Evolutionary conservation across 2,113 vertebrate species (phyloP).

Genomic region (Xiphorhynchus elegans): DNA sequence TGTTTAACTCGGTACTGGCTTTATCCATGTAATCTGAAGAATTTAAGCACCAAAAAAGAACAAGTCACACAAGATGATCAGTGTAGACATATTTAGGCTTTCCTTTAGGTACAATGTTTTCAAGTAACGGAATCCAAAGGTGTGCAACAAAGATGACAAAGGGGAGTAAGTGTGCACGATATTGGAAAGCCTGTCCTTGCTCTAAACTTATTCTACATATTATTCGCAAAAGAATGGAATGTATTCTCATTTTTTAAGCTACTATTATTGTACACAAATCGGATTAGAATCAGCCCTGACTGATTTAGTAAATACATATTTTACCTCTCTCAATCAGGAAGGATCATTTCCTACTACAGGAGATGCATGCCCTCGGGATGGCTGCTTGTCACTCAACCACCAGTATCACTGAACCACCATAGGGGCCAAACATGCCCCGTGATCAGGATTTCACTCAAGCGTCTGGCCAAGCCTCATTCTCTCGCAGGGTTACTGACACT

Average conservation of each 20-base stretch:
- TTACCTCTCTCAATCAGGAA: background rate
- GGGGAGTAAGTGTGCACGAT: background rate
- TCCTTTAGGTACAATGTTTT: background rate
- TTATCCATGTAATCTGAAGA: slow-evolving; percentile 11
- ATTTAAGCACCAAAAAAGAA: slow-evolving; percentile 47
- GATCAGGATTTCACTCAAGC: background rate
- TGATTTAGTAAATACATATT: background rate
- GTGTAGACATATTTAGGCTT: background rate
- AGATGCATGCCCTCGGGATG: background rate
- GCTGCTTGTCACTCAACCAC: background rate
- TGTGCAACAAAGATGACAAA: background rate
- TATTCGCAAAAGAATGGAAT: slow-evolving; percentile 49
- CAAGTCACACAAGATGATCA: background rate
- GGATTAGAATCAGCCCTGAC: background rate
- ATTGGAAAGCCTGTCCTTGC: background rate
- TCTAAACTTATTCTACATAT: background rate
- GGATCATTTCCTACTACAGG: background rate
- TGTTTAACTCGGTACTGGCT: slow-evolving; percentile 13
- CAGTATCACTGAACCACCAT: background rate
- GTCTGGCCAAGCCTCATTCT: background rate
- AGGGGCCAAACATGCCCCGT: rapidly evolving
- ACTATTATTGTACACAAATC: background rate
- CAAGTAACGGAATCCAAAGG: slow-evolving; percentile 62
- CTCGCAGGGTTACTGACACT: background rate
- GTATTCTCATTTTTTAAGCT: slow-evolving; percentile 5